Conservation (phyloP, 2,113 vertebrate genomes). For the Recurvirostra avosetta region DNA sequence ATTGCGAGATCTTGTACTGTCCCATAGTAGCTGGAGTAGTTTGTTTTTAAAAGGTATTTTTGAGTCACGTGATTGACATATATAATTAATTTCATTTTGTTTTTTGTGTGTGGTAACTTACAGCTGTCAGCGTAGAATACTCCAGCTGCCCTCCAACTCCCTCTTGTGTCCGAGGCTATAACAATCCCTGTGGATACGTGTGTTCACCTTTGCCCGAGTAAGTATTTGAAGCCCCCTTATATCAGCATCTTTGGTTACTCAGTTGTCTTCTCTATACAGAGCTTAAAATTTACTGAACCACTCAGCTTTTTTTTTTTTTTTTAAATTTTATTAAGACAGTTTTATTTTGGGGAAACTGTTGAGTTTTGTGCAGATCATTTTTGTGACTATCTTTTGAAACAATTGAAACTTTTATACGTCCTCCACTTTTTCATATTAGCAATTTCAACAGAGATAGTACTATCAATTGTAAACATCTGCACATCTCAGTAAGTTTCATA, state of each 20-base stretch:
- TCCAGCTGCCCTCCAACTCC: conserved; percentile 47
- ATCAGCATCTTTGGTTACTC: neutral
- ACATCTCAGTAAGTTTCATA: neutral
- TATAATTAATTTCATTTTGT: neutral
- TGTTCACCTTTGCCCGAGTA: conserved; percentile 67
- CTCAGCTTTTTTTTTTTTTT: neutral
- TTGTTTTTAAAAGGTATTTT: neutral
- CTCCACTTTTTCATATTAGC: neutral
- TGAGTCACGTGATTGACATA: neutral
- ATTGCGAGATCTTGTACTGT: neutral
- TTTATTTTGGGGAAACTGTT: neutral
- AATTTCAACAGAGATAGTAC: too few relatives aligned
- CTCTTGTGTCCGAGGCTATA: conserved; percentile 59
- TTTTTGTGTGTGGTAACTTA: neutral
- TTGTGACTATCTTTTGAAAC: neutral
- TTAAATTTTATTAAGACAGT: neutral
- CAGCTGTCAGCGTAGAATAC: conserved; percentile 66
- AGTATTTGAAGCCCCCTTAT: neutral
- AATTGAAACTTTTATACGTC: too few relatives aligned
- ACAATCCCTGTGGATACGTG: conserved; percentile 65
- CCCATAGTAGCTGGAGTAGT: neutral
- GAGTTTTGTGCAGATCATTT: neutral
- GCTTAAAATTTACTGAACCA: neutral
- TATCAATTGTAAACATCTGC: neutral
- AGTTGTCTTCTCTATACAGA: neutral